Evolutionary conservation across 1,140 invertebrate species (phyloP).

Genomic region (Manduca sexta): DNA sequence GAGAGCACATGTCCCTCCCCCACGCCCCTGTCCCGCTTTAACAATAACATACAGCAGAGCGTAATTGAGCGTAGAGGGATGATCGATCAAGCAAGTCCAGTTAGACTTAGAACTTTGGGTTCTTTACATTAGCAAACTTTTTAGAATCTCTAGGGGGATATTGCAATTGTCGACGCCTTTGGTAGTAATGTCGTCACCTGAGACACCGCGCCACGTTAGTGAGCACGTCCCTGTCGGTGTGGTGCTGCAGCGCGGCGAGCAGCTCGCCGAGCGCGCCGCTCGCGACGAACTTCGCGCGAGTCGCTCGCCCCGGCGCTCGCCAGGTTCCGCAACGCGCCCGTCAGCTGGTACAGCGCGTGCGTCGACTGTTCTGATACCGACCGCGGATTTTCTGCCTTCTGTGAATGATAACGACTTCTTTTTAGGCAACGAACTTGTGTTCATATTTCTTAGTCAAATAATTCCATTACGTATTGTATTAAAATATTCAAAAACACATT

Average conservation of each 20-base stretch:
- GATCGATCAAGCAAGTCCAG: no score
- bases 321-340: conserved; percentile 84
- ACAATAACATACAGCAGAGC: no score
- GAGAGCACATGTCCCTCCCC: no score
- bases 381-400: conserved; percentile 53
- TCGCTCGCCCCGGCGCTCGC: conserved; percentile 72
- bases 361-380: conserved; percentile 76
- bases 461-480: not conserved
- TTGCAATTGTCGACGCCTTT: no score
- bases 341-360: conserved; percentile 85
- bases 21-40: no score
- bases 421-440: no score
- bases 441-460: not conserved
- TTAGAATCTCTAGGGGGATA: no score
- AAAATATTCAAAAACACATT: no score
- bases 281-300: conserved; percentile 76
- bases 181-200: conserved; percentile 73
- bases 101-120: no score
- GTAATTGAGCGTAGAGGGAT: no score
- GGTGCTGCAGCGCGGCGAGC: conserved; percentile 63
- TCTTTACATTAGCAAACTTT: no score
- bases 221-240: conserved; percentile 81
- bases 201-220: conserved; percentile 84
- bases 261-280: conserved; percentile 49
- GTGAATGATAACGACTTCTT: not conserved